Percentiles rank a stretch among this genome's conserved stretches.
Evolutionary conservation across 2,797 vertebrate genomes (phyloP).

Genomic region (Pteronotus mesoamericanus): DNA sequence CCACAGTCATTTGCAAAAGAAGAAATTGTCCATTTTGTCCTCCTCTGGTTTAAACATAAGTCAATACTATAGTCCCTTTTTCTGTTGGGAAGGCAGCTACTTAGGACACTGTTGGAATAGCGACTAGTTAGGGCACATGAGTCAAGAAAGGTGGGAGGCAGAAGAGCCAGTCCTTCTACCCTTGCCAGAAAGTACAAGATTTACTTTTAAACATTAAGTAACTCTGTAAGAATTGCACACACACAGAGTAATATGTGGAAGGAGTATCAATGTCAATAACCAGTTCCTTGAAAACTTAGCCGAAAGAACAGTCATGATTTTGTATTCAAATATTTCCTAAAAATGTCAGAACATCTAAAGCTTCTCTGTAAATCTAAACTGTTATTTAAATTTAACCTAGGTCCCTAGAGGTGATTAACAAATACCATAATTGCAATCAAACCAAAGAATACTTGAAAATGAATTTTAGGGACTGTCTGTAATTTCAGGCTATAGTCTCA

Average conservation of each 20-base stretch:
- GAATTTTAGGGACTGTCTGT: background rate
- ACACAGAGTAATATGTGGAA: background rate
- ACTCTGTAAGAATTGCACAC: background rate
- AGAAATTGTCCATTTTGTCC: background rate
- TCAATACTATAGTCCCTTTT: background rate
- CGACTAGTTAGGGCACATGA: background rate
- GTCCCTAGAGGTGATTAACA: background rate
- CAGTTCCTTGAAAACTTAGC: background rate
- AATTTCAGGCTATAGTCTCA: background rate
- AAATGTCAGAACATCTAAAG: background rate
- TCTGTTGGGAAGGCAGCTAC: background rate
- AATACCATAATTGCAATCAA: background rate
- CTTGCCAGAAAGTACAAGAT: slow-evolving; percentile 4
- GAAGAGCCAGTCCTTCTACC: background rate
- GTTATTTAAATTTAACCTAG: slow-evolving; percentile 31
- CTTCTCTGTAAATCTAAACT: slow-evolving; percentile 3
- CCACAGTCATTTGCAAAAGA: background rate
- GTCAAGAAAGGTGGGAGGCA: background rate
- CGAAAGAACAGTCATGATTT: background rate
- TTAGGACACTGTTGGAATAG: background rate
- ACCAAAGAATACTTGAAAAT: background rate
- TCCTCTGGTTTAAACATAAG: background rate
- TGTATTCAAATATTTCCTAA: slow-evolving; percentile 43
- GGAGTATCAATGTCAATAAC: background rate
- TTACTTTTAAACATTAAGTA: background rate